Base-by-base conservation (phyloP, 2,888 invertebrate species). In the Alloplasta piceator region DNA sequence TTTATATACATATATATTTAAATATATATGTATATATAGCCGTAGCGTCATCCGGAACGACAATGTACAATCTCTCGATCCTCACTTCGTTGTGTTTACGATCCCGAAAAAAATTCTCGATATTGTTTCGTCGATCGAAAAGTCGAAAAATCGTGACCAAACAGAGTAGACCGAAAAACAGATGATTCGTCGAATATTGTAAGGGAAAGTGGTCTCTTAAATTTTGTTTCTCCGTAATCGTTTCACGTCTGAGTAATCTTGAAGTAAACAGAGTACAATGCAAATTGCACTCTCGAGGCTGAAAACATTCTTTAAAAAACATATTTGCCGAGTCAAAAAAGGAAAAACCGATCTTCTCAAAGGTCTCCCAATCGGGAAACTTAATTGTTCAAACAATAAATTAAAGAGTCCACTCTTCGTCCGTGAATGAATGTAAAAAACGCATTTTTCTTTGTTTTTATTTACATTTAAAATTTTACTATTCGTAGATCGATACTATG, bases 21-120 rank as follows among this genome's bases (percentile, higher is more conserved):
- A 1, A 26, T 26, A 26, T 26, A 61, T 66, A 66, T 26, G 26
- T 26, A 26, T 26, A 26, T 26, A 46, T 14, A 58, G 61, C 71
- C 71, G 55, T 80, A 48, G 16, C 52, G 67, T 72, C 61, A 72
- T 72, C 48, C 67, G 67, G 61, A 80, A 76, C 71, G 67, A 50
- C 71, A 48, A 72, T 80, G 66, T 60, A 76, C 72, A 66, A 75
- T 26, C 38, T 60, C 50, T 60, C 71, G 75, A 76, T 80, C 70
- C 26, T 46, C 71, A 64, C 61, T 80, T 71, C 48, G 72, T 77
- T 56, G 78, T 71, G 66, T 70, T 73, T 66, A 10, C 41, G 39
- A 66, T 66, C 16, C 16, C 52, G 39, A 14, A 66, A 41, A 64
- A 63, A 26, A 26, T 26, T 26, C 39, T 16, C 38, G 41, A 63